Conservation (phyloP, 2,113 vertebrate genomes). For the Dermatemys mawii region DNA sequence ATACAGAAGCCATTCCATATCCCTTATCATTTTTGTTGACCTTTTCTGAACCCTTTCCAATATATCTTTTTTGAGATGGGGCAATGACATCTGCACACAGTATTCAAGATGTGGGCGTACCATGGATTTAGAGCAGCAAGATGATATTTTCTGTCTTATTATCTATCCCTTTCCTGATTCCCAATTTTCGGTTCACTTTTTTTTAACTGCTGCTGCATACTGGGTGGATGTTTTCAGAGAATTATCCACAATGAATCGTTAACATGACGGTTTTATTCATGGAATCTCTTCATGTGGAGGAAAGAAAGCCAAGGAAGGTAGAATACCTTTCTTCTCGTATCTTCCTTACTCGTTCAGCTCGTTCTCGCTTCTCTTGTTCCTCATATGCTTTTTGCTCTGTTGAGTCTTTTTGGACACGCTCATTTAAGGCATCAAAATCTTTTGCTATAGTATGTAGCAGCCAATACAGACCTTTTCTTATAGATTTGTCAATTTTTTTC, state of each 20-base stretch:
- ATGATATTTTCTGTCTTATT: too few species aligned
- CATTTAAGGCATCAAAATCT: slow-evolving; percentile 91
- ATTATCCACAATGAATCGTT: not conserved
- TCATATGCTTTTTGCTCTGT: slow-evolving; percentile 88
- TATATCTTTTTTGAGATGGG: too few species aligned
- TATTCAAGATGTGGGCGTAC: too few species aligned
- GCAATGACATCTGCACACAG: too few species aligned
- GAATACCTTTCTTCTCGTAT: slow-evolving; percentile 90
- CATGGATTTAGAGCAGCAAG: too few species aligned
- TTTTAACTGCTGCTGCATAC: too few species aligned
- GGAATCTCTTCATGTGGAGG: not conserved
- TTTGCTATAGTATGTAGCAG: slow-evolving; percentile 92
- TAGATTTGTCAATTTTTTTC: slow-evolving; percentile 94
- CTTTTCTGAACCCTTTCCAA: too few species aligned
- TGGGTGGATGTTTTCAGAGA: too few species aligned
- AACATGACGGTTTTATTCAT: not conserved
- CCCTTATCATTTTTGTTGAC: too few species aligned
- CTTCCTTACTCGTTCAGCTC: slow-evolving; percentile 87
- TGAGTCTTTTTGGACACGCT: slow-evolving; percentile 93
- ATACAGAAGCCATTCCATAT: too few species aligned
- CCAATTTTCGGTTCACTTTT: too few species aligned
- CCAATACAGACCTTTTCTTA: slow-evolving; percentile 94
- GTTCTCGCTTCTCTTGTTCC: slow-evolving; percentile 90
- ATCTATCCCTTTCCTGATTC: too few species aligned
- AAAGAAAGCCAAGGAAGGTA: not conserved